Evolutionary conservation across 2,113 vertebrate genomes (phyloP), one percentile per base, ranked within the genome.

Genomic region (Opisthocomus hoazin): DNA sequence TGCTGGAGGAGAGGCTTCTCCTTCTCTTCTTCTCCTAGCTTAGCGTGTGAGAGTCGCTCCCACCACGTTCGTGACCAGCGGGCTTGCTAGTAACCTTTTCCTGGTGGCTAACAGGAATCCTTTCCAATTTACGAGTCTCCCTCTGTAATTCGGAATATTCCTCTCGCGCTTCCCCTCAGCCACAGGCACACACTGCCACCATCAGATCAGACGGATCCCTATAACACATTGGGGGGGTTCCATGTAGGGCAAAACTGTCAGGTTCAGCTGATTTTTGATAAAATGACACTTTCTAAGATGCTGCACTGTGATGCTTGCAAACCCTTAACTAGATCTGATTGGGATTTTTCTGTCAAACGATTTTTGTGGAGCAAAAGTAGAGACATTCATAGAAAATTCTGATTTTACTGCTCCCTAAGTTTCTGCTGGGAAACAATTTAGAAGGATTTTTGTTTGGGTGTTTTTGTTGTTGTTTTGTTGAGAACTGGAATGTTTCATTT

Each of bases 181-280:
- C 71, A 63, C 71, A 92, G 93, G 73, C 81, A 61, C 71, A 97
- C 89, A 97, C 92, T 98, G 97, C 97, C 97, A 97, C 94, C 97
- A 90, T 45, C 92, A 97, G 97, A 97, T 96, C 82, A 92, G 92
- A 97, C 1, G 0, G 22, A 73, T 58, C 56, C 70, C 48, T 39
- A 5, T 34, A 74, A 77, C 34, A 89, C 61, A 57, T 22, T 60
- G 5, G 3, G 10, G 5, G 3, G 12, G 2, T 10, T 53, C 79
- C 75, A 63, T 23, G 11, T 8, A 70, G 11, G 46, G 27, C 4
- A 56, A 74, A 77, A 54, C 23, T 66, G 23, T 32, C 60, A 24
- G 22, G 12, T 71, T 84, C 21, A 36, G 24, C 14, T 39, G 37
- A 0, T 68, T 74, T 37, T 87, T 61, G 65, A 79, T 15, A 82